Conservation (phyloP, 2,888 invertebrate species). For the Plemyria rubiginata region DNA sequence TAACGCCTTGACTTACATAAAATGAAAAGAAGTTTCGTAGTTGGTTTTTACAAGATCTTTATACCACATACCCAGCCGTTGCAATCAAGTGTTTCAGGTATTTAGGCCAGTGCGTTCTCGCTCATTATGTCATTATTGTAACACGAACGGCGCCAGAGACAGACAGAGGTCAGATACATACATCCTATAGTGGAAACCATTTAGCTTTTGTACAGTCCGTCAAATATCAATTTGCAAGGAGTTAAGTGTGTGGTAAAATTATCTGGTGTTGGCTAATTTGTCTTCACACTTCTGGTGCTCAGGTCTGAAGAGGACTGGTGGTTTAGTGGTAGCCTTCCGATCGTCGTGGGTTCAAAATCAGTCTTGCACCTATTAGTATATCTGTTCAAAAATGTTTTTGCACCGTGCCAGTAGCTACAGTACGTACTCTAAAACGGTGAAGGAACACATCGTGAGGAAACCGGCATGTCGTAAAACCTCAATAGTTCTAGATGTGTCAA, state of each 20-base stretch:
- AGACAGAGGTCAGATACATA: constrained; percentile 39
- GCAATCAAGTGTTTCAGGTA: constrained; percentile 46
- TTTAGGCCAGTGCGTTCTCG: constrained; percentile 57
- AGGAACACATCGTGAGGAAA: too few relatives aligned
- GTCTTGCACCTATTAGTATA: too few relatives aligned
- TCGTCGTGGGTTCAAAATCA: too few relatives aligned
- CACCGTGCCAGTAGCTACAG: too few relatives aligned
- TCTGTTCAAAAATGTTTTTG: too few relatives aligned
- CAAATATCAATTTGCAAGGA: constrained; percentile 32
- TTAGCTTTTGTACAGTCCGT: constrained; percentile 35
- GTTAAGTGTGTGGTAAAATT: constrained; percentile 24
- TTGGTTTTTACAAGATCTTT: constrained; percentile 25
- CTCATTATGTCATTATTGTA: constrained; percentile 56
- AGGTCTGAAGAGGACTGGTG: too few relatives aligned
- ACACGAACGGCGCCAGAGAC: constrained; percentile 44
- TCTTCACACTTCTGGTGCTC: constrained; percentile 20
- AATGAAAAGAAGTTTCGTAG: constrained; percentile 7
- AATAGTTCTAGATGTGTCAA: too few relatives aligned
- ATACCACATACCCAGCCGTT: constrained; percentile 29
- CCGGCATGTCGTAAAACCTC: too few relatives aligned
- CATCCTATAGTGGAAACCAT: constrained; percentile 42
- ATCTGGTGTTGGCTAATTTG: constrained; percentile 19
- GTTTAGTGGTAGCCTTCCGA: too few relatives aligned
- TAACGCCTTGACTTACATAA: constrained; percentile 16
- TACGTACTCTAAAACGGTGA: too few relatives aligned